A percentile compares a stretch with the other conserved stretches of the same genome.
These are phyloP conservation scores for Eunapius fragilis DNA, from an alignment of 37 sponge, comb jelly and placozoan species.

Conservation along the genomic window DNA sequence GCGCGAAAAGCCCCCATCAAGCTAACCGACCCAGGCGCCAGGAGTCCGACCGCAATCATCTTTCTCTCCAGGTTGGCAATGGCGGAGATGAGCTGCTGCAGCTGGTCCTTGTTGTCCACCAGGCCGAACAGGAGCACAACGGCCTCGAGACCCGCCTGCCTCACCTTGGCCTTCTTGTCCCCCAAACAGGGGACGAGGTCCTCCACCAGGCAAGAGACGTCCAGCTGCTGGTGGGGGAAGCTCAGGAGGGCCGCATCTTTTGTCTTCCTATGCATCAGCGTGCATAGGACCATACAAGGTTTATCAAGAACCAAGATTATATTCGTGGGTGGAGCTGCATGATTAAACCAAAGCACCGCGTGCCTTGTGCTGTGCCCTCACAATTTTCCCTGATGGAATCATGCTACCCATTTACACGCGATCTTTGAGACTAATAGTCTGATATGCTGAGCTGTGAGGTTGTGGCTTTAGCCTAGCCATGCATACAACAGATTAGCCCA, in stretches of 20 bases:
- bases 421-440: too few species aligned
- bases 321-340: too few species aligned
- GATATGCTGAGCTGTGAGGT: too few species aligned
- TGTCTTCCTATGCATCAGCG: too few species aligned
- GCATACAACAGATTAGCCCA: too few species aligned
- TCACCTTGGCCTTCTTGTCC: slow-evolving; percentile 69
- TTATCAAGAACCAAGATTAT: too few species aligned
- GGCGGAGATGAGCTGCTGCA: slow-evolving; percentile 28
- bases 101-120: slow-evolving; percentile 35
- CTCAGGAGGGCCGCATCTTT: slow-evolving; percentile 65
- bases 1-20: slow-evolving; percentile 68
- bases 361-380: too few species aligned
- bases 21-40: not conserved
- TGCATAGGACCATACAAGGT: too few species aligned
- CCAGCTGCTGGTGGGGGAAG: slow-evolving; percentile 54
- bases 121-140: slow-evolving; percentile 55
- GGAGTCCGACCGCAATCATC: not conserved
- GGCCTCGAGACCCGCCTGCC: slow-evolving; percentile 81
- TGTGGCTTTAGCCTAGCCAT: too few species aligned
- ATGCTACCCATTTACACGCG: too few species aligned
- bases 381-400: too few species aligned
- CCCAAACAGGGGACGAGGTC: slow-evolving; percentile 50
- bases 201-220: slow-evolving; percentile 42
- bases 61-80: slow-evolving; percentile 9
- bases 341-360: too few species aligned